These are phyloP conservation scores for Megaptera novaeangliae DNA, from an alignment of 2,113 vertebrate species.

Conservation along the genomic window DNA sequence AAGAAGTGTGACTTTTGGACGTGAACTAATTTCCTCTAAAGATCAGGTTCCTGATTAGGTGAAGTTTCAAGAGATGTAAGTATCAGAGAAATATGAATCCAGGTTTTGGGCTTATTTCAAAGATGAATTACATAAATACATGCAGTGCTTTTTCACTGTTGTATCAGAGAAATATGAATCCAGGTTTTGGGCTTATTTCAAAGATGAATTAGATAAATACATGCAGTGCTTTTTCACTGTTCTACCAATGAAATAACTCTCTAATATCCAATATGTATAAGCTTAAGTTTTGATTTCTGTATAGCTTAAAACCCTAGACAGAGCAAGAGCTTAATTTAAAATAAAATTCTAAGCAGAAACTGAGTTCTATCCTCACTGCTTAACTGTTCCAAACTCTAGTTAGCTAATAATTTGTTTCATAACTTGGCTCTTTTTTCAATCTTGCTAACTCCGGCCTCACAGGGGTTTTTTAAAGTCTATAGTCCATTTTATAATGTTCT, in stretches of 20 bases:
- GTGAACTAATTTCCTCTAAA: neutral
- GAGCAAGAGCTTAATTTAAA: neutral
- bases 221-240: neutral
- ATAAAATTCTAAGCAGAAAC: neutral
- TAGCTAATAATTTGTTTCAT: neutral
- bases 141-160: neutral
- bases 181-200: neutral
- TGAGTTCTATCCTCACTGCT: neutral
- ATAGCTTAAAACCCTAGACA: neutral
- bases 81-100: neutral
- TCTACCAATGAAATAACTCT: neutral
- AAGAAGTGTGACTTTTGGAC: neutral
- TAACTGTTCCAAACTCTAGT: neutral
- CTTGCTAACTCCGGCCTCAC: neutral
- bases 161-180: neutral
- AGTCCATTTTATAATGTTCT: constrained; percentile 22
- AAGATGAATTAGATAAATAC: neutral
- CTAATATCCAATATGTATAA: neutral
- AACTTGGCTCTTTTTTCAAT: neutral
- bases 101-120: neutral
- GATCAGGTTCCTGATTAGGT: neutral
- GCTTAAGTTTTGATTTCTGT: neutral
- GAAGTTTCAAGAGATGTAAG: neutral
- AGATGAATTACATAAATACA: neutral
- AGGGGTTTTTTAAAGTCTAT: constrained; percentile 28